phyloP scores from a whole-genome alignment of 2,797 vertebrate genomes.

The Florisuga fusca region DNA sequence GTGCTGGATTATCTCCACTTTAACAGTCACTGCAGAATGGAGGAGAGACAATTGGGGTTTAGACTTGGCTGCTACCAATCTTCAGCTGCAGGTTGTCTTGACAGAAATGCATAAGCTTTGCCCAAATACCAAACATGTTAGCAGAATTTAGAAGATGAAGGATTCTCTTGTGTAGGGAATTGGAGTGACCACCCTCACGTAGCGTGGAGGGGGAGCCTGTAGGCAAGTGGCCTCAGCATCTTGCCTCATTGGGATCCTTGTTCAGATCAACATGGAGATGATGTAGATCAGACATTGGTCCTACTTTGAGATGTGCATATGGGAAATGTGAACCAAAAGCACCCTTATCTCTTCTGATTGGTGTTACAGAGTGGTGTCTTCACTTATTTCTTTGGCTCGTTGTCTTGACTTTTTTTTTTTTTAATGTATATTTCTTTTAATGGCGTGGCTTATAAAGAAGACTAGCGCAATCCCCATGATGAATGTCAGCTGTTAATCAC shows the following conservation, averaged over 20 bases:
- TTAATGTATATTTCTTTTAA: too few species aligned
- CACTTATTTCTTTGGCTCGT: background rate
- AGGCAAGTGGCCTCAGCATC: background rate
- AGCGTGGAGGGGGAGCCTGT: background rate
- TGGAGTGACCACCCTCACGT: background rate
- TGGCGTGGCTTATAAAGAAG: background rate
- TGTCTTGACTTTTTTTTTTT: background rate
- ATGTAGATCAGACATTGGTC: background rate
- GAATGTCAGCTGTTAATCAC: background rate
- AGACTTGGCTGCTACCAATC: slow-evolving; percentile 29
- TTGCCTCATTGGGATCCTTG: background rate
- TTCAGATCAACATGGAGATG: background rate
- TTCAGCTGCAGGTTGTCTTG: slow-evolving; percentile 17
- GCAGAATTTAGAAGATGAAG: background rate
- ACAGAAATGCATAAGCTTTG: background rate
- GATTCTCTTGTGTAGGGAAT: background rate
- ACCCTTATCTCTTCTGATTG: background rate
- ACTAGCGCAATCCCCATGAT: background rate
- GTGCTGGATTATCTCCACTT: slow-evolving; percentile 63
- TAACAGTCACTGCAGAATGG: slow-evolving; percentile 34
- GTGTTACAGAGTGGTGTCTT: background rate
- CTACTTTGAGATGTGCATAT: background rate
- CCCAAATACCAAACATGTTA: background rate
- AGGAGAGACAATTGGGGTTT: slow-evolving; percentile 16
- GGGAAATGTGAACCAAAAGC: background rate